These are phyloP conservation scores for Nephila pilipes DNA, from an alignment of 1,140 invertebrate species.

Conservation along the genomic window DNA sequence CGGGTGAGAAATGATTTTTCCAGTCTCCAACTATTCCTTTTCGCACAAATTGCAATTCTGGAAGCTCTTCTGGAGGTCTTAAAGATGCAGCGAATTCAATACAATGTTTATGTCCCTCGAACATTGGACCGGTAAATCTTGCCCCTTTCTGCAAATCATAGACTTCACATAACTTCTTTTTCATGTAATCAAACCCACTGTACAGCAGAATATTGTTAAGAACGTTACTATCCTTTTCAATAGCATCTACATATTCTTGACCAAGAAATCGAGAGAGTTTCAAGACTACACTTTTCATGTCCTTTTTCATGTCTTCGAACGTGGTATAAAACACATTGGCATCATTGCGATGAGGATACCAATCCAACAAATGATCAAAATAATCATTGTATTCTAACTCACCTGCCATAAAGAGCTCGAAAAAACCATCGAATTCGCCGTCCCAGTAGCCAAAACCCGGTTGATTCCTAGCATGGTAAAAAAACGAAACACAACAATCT, in stretches of 20 bases:
- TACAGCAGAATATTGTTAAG: constrained; percentile 57
- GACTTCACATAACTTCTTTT: background rate
- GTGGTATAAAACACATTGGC: constrained; percentile 79
- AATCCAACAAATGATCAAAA: constrained; percentile 80
- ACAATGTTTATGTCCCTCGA: background rate
- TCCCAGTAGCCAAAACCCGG: constrained; percentile 44
- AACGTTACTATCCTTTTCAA: constrained; percentile 65
- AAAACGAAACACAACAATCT: constrained; percentile 92
- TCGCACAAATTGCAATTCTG: constrained; percentile 13
- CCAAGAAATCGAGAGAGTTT: constrained; percentile 76
- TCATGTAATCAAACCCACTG: constrained; percentile 72
- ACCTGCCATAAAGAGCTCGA: constrained; percentile 80
- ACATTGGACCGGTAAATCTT: background rate
- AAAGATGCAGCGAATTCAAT: background rate
- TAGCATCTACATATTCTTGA: constrained; percentile 55
- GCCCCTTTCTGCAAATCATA: background rate
- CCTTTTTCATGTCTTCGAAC: constrained; percentile 78
- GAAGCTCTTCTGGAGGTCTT: background rate
- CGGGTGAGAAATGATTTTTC: constrained; percentile 39
- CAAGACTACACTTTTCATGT: constrained; percentile 33
- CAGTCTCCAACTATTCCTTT: constrained; percentile 67
- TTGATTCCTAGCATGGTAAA: constrained; percentile 88
- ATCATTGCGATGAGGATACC: constrained; percentile 76
- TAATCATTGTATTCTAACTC: constrained; percentile 81
- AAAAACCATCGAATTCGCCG: constrained; percentile 80